Evolutionary conservation across 2,888 invertebrate genomes (phyloP), one percentile per base, ranked within the genome.

Genomic region (Gortyna flavago): DNA sequence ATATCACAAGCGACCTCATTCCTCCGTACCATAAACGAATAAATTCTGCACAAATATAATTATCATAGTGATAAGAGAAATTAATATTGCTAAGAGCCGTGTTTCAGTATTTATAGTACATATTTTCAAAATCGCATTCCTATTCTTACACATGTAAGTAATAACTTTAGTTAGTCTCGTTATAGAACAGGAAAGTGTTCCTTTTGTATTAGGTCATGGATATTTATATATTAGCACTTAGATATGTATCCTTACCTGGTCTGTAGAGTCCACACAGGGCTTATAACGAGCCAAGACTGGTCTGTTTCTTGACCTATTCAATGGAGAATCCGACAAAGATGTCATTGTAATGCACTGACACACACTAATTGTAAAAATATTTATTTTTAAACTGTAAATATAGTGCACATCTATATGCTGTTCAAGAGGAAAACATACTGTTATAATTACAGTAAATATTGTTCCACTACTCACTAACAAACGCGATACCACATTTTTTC

Each of bases 401-500:
- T 83, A 87, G 85, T 87, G 89, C 93, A 91, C 93, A 92, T 85
- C 93, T 93, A 91, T 90, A 88, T 88, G 90, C 91, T 86, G 90
- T 90, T 93, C 92, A 93, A 91, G 93, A 93, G 95, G 95, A 95
- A 95, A 95, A 94, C 94, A 94, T 91, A 94, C 94, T 95, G 95
- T 92, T 92, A 91, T 91, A 94, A 94, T 94, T 94, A 93, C 92
- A 93, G 91, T 91, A 92, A 91, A 88, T 89, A 91, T 89, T 92
- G 91, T 91, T 91, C 90, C 90, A 92, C 93, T 92, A 91, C 90
- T 91, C 89, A 90, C 93, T 92, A 91, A 90, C 94, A 92, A 92
- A 93, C 89, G 93, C 93, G 95, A 96, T 96, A 95, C 94, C 93
- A 95, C 96, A 95, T 95, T 95, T 95, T 96, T 95, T 93, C 93